A percentile compares a stretch with the other conserved stretches of the same genome.
These are phyloP conservation scores for Actias luna DNA, from an alignment of 2,888 invertebrate genomes.

Conservation along the genomic window DNA sequence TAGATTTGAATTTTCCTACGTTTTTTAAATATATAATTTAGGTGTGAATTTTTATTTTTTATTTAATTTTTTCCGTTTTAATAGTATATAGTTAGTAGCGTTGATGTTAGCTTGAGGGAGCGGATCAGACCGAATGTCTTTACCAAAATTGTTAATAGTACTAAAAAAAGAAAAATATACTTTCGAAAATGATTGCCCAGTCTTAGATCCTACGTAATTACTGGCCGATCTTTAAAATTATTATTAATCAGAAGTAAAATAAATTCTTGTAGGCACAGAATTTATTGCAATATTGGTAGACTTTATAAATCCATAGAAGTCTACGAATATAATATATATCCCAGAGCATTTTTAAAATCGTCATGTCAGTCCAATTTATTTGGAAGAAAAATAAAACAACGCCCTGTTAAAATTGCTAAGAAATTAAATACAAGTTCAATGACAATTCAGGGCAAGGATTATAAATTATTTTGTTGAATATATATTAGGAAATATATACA, in stretches of 20 bases:
- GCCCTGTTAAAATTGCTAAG: no score
- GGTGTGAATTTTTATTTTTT: slow-evolving; percentile 32
- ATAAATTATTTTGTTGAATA: no score
- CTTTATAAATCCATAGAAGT: neutral
- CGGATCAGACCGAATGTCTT: slow-evolving; percentile 2
- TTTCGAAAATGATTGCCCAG: neutral
- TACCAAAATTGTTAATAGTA: neutral
- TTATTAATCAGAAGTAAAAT: neutral
- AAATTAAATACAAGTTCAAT: no score
- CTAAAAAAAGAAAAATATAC: neutral
- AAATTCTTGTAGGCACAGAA: neutral
- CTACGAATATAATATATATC: neutral
- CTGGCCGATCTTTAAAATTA: neutral
- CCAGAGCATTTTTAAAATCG: neutral
- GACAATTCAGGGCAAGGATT: no score
- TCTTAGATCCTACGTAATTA: neutral
- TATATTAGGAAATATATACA: no score
- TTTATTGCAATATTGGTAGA: neutral
- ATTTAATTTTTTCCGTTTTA: slow-evolving; percentile 44
- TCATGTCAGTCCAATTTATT: neutral
- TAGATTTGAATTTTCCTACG: slow-evolving; percentile 55
- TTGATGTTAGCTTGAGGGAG: slow-evolving; percentile 14
- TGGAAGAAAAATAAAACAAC: neutral
- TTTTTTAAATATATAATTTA: slow-evolving; percentile 44
- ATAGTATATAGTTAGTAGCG: slow-evolving; percentile 29